Evolutionary conservation across 2,113 vertebrate species (phyloP), one percentile per base, ranked within the genome.

Genomic region (Alligator sinensis): DNA sequence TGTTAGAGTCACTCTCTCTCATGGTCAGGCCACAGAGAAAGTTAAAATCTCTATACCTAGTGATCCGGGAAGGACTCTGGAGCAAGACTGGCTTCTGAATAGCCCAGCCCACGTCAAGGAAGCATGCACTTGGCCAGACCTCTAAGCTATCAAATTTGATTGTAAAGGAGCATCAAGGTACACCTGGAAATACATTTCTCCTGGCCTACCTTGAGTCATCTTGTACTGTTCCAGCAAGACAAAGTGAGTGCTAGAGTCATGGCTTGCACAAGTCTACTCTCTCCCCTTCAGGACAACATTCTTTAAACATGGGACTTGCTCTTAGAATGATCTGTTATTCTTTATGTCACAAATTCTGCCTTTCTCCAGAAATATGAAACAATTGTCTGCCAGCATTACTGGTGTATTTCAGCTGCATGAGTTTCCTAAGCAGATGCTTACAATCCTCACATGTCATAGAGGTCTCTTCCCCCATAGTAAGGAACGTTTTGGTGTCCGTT

Each of bases 351-450:
- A 72, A 72, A 72, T 72, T 19, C 64, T 72, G 38, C 11, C 68
- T 72, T 94, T 68, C 58, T 94, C 61, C 83, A 6, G 38, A 77
- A 15, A 62, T 55, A 38, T 12, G 75, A 75, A 68, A 89, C 30
- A 63, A 22, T 68, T 64, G 14, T 22, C 84, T 85, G 77, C 74
- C 28, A 77, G 92, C 22, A 72, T 83, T 79, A 86, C 64, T 60
- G 62, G 47, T 57, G 2, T 4, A 3, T 57, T 93, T 94, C 81
- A 84, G 28, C 84, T 58, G 5, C 58, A 8, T 24, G 64, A 38
- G 17, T 30, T 34, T 84, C 74, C 87, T 80, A 86, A 89, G 85
- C 55, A 89, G 80, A 91, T 81, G 83, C 22, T 47, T 64, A 92
- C 28, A 79, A 86, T 11, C 30, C 68, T 72, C 47, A 34, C 68